Base-by-base conservation (phyloP, 2,113 vertebrate genomes). In the Pipra filicauda region DNA sequence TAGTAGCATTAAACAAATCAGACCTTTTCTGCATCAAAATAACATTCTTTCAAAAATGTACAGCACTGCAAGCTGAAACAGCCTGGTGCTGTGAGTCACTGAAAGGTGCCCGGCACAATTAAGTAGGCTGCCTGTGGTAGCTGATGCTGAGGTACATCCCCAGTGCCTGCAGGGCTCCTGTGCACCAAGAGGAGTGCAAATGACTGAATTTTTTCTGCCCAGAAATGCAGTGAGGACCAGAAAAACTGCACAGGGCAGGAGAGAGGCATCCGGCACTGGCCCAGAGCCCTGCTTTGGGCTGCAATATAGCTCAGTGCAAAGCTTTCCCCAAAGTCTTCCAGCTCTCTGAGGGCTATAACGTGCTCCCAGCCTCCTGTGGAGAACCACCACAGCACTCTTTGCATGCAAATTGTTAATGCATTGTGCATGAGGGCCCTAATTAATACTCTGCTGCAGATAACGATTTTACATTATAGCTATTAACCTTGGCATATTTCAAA, bases 371-470 rank as follows among this genome's bases (percentile, higher is more conserved):
- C 71, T 91, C 92, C 90, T 33, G 64, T 0, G 0, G 95, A 93
- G 89, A 88, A 33, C 9, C 26, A 11, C 44, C 71, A 69, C 79
- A 88, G 61, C 6, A 43, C 70, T 81, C 93, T 92, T 81, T 91
- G 90, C 75, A 95, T 97, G 93, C 88, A 96, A 86, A 96, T 94
- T 75, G 79, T 80, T 91, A 93, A 96, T 88, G 88, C 75, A 92
- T 92, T 96, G 88, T 96, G 92, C 88, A 78, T 78, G 83, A 94
- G 93, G 72, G n/a, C 49, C 78, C 92, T 93, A 96, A 97, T 97
- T 96, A 96, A 96, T 95, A 75, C 93, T 86, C 65, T 67, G 65
- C 88, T 86, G 88, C 85, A 92, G 93, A 94, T 96, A 96, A 95
- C 52, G 31, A 93, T 94, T 97, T 96, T 88, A 93, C 93, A 86